phyloP scores from a whole-genome alignment of 2,797 vertebrate genomes.

The Mustela erminea region DNA sequence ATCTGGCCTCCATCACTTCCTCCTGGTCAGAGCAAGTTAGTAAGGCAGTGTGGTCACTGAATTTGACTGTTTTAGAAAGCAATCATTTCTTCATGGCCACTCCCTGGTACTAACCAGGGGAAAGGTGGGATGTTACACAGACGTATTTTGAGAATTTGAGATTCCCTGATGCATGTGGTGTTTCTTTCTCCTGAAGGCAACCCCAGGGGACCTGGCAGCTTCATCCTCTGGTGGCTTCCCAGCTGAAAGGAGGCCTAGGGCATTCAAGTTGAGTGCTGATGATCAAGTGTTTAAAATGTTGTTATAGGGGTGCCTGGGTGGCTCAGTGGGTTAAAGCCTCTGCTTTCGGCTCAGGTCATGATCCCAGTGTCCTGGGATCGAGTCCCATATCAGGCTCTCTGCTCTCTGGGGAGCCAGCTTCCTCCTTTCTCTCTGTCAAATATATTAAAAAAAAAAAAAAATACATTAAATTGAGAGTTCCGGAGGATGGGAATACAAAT shows the following conservation, averaged over 20 bases:
- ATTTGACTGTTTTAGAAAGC: not conserved
- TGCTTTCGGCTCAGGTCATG: too few relatives aligned
- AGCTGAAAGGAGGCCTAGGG: not conserved
- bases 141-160: not conserved
- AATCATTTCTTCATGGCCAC: not conserved
- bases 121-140: not conserved
- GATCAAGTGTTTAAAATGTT: not conserved
- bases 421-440: too few relatives aligned
- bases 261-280: not conserved
- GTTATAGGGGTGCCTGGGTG: not conserved
- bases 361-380: too few relatives aligned
- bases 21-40: not conserved
- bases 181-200: not conserved
- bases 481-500: too few relatives aligned
- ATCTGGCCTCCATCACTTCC: not conserved
- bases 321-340: too few relatives aligned
- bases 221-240: not conserved
- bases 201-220: not conserved
- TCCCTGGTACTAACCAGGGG: not conserved
- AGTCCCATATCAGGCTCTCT: too few relatives aligned
- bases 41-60: not conserved
- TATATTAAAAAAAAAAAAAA: too few relatives aligned
- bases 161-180: not conserved
- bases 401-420: too few relatives aligned
- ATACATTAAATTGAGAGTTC: too few relatives aligned